Evolutionary conservation across 30 jellyfish, hydroid and myxozoan species (phyloP), one percentile per base, ranked within the genome.

Genomic region (Phacellophora camtschatica): DNA sequence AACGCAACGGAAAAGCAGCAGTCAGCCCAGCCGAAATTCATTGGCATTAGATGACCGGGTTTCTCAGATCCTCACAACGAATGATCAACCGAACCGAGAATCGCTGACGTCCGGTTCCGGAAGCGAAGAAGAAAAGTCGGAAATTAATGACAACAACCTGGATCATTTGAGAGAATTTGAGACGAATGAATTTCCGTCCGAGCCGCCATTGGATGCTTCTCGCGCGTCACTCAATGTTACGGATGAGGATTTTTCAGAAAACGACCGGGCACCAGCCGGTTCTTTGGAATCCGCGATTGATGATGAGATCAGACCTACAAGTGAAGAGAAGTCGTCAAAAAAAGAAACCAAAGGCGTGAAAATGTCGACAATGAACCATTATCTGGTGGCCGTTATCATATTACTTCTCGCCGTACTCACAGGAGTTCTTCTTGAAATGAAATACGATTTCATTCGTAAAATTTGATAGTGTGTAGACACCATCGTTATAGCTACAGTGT

Each of bases 141-240:
- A 54, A 29, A 72, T 35, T 25, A 45, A 71, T 37, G 89, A 88
- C 23, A 66, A 50, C 30, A 69, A 30, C 33, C n/a, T 42, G 36
- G 90, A 77, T 48, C 93, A 70, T 30, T 85, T 88, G 0, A 46
- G 83, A 5, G 77, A 80, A 71, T 88, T 89, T 51, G 97, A 89
- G 31, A 89, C 97, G 25, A 82, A 55, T 27, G 96, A 82, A 34
- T 89, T 89, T 43, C 97, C 97, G 5, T 81, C 85, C 4, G 97
- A 83, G 5, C 97, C 88, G 9, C 87, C 89, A 22, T 53, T 66
- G 48, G 97, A 83, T 51, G 77, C 95, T 10, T 73, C 92, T 4
- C 95, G 97, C 50, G 39, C 92, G 2, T 89, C 97, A 30, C 48
- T 82, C 37, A 72, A 41, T 33, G 69, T 89, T 45, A 78, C 87